A percentile compares a stretch with the other conserved stretches of the same genome.
These are phyloP conservation scores for Lucinisca nassula DNA, from an alignment of 2,888 invertebrate species.

Conservation along the genomic window DNA sequence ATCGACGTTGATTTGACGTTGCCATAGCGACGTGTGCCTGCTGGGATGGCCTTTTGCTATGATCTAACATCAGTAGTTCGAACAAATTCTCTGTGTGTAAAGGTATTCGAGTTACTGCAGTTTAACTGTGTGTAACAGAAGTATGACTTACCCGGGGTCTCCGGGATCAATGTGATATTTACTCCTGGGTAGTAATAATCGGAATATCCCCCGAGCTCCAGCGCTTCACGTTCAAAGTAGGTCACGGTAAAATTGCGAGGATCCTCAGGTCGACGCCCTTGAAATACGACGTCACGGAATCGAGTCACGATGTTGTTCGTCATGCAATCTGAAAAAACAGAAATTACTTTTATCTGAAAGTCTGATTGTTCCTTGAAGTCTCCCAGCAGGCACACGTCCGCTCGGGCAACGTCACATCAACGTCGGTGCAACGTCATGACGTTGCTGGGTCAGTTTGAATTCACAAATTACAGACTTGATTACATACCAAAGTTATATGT, in stretches of 20 bases:
- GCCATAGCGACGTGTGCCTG: too few relatives aligned
- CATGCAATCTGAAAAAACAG: background rate
- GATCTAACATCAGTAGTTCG: too few relatives aligned
- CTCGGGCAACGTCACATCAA: background rate
- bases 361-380: too few relatives aligned
- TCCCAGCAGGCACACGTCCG: too few relatives aligned
- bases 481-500: background rate
- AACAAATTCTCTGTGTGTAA: too few relatives aligned
- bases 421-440: background rate
- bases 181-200: slow-evolving; percentile 10
- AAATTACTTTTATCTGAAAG: background rate
- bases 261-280: background rate
- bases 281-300: background rate
- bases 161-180: background rate
- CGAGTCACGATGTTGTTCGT: background rate
- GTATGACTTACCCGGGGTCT: background rate
- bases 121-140: too few relatives aligned
- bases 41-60: too few relatives aligned
- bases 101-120: too few relatives aligned
- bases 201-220: background rate
- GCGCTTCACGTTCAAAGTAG: background rate
- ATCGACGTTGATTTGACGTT: too few relatives aligned
- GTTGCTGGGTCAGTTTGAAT: background rate
- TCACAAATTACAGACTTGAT: background rate
- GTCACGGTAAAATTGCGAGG: background rate